phyloP scores from a whole-genome alignment of 2,888 invertebrate genomes.

The Caenorhabditis zanzibari region DNA sequence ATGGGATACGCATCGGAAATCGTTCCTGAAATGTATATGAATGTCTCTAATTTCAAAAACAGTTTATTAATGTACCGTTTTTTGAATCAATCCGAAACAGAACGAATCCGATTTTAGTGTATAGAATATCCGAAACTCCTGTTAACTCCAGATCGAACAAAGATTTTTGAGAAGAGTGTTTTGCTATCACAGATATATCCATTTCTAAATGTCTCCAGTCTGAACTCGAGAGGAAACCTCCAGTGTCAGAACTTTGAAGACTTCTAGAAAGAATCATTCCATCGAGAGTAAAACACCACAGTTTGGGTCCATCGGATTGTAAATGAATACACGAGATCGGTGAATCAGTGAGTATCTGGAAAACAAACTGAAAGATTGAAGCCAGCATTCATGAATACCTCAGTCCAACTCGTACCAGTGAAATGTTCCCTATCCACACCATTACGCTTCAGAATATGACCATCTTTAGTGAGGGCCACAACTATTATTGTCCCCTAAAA shows the following conservation, averaged over 20 bases:
- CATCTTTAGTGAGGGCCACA: conserved; percentile 44
- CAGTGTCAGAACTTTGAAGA: neutral
- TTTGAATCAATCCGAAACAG: conserved; percentile 53
- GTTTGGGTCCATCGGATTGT: conserved; percentile 27
- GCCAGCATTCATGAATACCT: conserved; percentile 43
- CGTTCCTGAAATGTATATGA: conserved; percentile 55
- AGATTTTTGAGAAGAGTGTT: neutral
- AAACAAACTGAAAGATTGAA: too few relatives aligned
- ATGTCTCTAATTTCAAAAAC: too few relatives aligned
- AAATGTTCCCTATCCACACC: conserved; percentile 41
- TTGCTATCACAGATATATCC: conserved; percentile 23
- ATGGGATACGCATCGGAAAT: conserved; percentile 62
- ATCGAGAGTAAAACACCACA: conserved; percentile 50
- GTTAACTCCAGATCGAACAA: conserved; percentile 30
- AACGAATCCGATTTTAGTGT: conserved; percentile 13
- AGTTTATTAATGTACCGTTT: conserved; percentile 14
- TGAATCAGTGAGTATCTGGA: conserved; percentile 53
- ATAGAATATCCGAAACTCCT: conserved; percentile 35
- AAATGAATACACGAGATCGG: conserved; percentile 43
- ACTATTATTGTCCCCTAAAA: conserved; percentile 35
- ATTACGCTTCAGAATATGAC: conserved; percentile 50
- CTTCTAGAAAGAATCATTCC: conserved; percentile 19
- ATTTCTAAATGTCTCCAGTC: conserved; percentile 47
- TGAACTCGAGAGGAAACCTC: conserved; percentile 5
- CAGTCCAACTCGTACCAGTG: conserved; percentile 45